Percentiles rank a stretch among this genome's conserved stretches.
Conservation (phyloP, 1,140 invertebrate species). For the Lordiphosa collinella region DNA sequence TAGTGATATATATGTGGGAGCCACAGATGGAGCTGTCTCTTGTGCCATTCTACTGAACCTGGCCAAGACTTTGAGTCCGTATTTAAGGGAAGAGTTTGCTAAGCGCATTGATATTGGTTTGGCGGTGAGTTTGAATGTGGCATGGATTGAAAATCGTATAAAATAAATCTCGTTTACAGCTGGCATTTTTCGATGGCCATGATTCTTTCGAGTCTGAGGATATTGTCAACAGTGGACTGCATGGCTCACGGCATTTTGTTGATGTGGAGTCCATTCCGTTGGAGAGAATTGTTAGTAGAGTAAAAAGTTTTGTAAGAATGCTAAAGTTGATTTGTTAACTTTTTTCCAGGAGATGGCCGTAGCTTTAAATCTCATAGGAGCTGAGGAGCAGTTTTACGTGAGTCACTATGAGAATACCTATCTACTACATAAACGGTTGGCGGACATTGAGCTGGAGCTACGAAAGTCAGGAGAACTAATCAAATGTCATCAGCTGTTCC, state of each 20-base stretch:
- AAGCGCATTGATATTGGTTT: conserved; percentile 15
- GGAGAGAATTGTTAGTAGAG: conserved; percentile 9
- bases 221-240: background rate
- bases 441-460: conserved; percentile 21
- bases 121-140: too few relatives aligned
- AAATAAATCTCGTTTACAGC: conserved; percentile 13
- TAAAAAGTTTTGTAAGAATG: background rate
- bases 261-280: conserved; percentile 2
- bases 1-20: conserved; percentile 5
- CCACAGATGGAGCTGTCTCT: conserved; percentile 34
- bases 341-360: conserved; percentile 12
- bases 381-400: conserved; percentile 27
- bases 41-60: conserved; percentile 42
- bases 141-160: too few relatives aligned
- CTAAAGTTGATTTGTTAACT: too few relatives aligned
- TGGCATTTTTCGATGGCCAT: conserved; percentile 44
- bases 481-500: conserved; percentile 27
- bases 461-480: conserved; percentile 2
- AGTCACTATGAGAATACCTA: conserved; percentile 14
- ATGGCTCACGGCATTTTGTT: conserved; percentile 23
- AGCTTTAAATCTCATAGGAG: conserved; percentile 34
- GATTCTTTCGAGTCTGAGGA: conserved; percentile 6
- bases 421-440: conserved; percentile 4
- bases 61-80: conserved; percentile 15
- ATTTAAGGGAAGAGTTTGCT: background rate